phyloP scores from a whole-genome alignment of 2,888 invertebrate genomes.

The Chrysodeixis includens region DNA sequence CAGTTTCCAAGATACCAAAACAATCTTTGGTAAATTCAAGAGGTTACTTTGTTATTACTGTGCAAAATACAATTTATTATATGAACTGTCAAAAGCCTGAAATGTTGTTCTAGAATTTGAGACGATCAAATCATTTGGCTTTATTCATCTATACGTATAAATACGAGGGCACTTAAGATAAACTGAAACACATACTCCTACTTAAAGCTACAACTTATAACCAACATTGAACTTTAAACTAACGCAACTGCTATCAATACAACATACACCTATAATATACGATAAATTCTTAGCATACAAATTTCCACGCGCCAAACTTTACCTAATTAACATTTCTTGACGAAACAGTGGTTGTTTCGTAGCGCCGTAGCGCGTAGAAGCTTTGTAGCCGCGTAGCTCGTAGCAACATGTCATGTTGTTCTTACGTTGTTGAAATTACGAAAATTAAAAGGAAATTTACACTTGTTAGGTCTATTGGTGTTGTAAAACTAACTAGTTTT shows the following conservation, averaged over 20 bases:
- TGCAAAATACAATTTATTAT: no score
- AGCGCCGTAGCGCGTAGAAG: slow-evolving; percentile 37
- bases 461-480: slow-evolving; percentile 2
- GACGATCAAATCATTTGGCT: no score
- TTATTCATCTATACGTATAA: not conserved
- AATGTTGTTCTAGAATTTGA: no score
- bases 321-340: slow-evolving; percentile 49
- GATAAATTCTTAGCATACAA: slow-evolving; percentile 34
- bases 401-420: slow-evolving; percentile 20
- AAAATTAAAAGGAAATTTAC: slow-evolving; percentile 18
- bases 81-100: no score
- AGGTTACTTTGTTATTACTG: no score
- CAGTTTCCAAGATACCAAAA: no score
- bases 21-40: no score
- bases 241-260: slow-evolving; percentile 23
- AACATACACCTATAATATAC: slow-evolving; percentile 16
- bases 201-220: slow-evolving; percentile 26
- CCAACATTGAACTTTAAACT: slow-evolving; percentile 38
- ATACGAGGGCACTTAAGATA: not conserved
- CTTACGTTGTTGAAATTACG: slow-evolving; percentile 35
- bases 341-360: slow-evolving; percentile 39
- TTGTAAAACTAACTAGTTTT: no score
- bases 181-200: slow-evolving; percentile 10
- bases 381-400: slow-evolving; percentile 35
- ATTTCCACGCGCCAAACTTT: slow-evolving; percentile 41